Conservation (phyloP, 1,140 invertebrate genomes). For the Atta colombica region DNA sequence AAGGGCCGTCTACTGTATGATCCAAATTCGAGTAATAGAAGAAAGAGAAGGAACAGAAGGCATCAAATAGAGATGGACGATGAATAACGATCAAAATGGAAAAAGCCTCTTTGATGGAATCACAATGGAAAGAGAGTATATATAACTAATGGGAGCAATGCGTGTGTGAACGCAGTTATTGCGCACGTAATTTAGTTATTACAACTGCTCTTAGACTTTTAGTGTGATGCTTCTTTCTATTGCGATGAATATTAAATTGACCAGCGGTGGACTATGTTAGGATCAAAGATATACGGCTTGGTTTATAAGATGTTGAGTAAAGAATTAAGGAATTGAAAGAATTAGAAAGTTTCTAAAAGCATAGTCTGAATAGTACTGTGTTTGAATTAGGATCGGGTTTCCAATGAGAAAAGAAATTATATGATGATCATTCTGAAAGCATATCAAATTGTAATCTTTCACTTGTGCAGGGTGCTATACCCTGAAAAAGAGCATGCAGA, state of each 20-base stretch:
- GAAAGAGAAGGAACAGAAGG: too few relatives aligned
- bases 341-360: conserved; percentile 13
- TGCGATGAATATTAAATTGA: not conserved
- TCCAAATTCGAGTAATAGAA: not conserved
- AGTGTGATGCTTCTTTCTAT: not conserved
- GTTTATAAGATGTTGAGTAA: not conserved
- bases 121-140: not conserved
- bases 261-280: not conserved
- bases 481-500: conserved; percentile 7
- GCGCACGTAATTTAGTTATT: not conserved
- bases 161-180: not conserved
- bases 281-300: not conserved
- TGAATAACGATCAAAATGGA: not conserved
- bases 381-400: not conserved
- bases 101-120: not conserved
- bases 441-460: not conserved
- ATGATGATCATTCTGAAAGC: not conserved
- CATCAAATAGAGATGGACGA: not conserved
- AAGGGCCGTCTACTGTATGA: not conserved
- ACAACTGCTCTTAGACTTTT: not conserved
- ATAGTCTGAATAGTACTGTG: too few relatives aligned
- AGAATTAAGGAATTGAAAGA: not conserved
- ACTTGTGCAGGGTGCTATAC: not conserved
- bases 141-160: not conserved
- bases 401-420: not conserved